These are phyloP conservation scores for Oenanthe oenanthe DNA, from an alignment of 2,113 vertebrate genomes.

Conservation along the genomic window DNA sequence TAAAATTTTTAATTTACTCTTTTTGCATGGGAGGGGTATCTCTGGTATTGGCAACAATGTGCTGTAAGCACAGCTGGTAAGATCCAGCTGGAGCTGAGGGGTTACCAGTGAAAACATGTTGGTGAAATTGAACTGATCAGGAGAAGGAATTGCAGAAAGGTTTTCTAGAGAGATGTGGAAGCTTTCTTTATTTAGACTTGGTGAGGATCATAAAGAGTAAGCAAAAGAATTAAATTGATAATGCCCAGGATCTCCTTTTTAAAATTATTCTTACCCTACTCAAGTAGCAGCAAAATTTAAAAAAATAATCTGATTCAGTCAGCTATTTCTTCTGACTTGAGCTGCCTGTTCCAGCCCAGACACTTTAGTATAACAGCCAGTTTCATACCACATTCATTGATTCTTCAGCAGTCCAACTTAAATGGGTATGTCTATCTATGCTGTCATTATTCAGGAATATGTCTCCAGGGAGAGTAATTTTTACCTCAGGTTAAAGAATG, in stretches of 20 bases:
- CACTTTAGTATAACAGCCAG: not conserved
- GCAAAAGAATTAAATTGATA: not conserved
- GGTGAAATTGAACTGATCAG: not conserved
- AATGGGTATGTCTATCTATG: not conserved
- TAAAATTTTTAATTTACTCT: not conserved
- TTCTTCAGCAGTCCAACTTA: not conserved
- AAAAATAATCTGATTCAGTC: not conserved
- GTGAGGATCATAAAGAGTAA: not conserved
- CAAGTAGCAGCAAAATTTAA: not conserved
- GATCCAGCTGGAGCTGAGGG: not conserved
- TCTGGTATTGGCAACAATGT: not conserved
- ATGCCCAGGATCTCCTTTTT: not conserved
- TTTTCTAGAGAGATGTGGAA: not conserved
- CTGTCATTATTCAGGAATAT: not conserved
- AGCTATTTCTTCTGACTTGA: not conserved
- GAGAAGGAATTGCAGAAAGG: not conserved
- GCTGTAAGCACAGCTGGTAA: not conserved
- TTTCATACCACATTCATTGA: not conserved
- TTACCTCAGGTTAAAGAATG: not conserved
- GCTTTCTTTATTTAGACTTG: not conserved
- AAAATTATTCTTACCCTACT: not conserved
- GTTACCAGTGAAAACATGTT: not conserved
- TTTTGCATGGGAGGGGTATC: not conserved
- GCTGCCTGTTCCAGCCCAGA: not conserved
- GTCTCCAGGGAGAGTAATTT: constrained; percentile 12